Base-by-base conservation (phyloP, 2,888 invertebrate species). In the Rhingia campestris region DNA sequence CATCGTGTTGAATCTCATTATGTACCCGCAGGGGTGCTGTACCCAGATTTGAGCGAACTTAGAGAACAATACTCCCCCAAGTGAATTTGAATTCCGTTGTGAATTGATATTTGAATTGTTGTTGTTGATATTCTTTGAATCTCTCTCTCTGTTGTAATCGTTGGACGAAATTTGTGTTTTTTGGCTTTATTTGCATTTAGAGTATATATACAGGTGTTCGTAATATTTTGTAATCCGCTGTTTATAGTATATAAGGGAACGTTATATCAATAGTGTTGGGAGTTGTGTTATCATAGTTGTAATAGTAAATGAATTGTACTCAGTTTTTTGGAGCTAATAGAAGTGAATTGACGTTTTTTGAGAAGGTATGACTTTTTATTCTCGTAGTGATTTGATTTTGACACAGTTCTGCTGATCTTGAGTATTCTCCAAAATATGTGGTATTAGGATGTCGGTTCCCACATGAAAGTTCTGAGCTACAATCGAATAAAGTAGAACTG, bases 11-110 rank as follows among this genome's bases (percentile, higher is more conserved):
- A 90, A 77, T 87, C 88, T 75, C 88, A 89, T 74, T 88, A 88
- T 66, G 89, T 91, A 22, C 88, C 88, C 22, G 91, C 91, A 9
- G 90, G 90, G 4, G 87, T 88, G 3, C 82, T 91, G 3, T 91
- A 91, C 88, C 91, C 91, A 0, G 90, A 91, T 82, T 84, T 91
- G 32, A 87, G 88, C 51, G 87, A 87, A n/a, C 70, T 90, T 0
- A 89, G 88, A 58, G 87, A 89, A 61, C 69, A 54, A 12, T 75
- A 80, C 53, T 56, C 63, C 53, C 51, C 63, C 4, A 80, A 79
- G 6, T 79, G 64, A 74, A 77, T 37, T 67, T 10, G 45, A 12
- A 22, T 30, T 39, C 22, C 9, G 3, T 0, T 22, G 14, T 41
- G 41, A 45, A 35, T 14, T 63, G 56, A 64, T 59, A 70, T 58